These are phyloP conservation scores for Sander vitreus DNA, from an alignment of 2,113 vertebrate genomes.

Conservation along the genomic window DNA sequence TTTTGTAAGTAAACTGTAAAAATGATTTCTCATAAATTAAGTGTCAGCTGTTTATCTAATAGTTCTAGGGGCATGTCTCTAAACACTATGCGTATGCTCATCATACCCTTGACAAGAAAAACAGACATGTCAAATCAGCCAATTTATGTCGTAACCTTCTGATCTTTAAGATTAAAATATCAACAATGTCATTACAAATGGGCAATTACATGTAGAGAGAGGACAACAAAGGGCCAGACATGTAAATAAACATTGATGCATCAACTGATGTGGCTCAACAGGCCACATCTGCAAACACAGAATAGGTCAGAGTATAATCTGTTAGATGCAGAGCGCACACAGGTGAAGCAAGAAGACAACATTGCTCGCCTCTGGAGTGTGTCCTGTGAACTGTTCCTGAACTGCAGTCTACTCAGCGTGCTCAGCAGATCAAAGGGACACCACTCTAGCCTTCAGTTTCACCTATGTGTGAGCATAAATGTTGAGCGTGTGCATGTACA, in stretches of 20 bases:
- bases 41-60: constrained; percentile 16
- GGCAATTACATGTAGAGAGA: constrained; percentile 36
- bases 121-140: constrained; percentile 43
- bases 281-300: constrained; percentile 62
- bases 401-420: constrained; percentile 54
- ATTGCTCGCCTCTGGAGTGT: constrained; percentile 67
- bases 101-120: constrained; percentile 28
- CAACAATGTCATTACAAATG: constrained; percentile 51
- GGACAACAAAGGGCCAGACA: constrained; percentile 52
- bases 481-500: constrained; percentile 45
- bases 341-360: constrained; percentile 71
- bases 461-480: constrained; percentile 33
- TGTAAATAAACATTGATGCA: constrained; percentile 65
- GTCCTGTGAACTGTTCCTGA: constrained; percentile 80
- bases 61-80: constrained; percentile 9
- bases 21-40: constrained; percentile 1
- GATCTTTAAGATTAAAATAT: constrained; percentile 47
- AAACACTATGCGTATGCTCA: constrained; percentile 17
- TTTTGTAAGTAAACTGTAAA: not conserved
- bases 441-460: constrained; percentile 14
- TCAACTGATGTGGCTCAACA: constrained; percentile 57
- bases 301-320: constrained; percentile 51
- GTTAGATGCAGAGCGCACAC: constrained; percentile 52
- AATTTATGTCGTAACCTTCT: constrained; percentile 25
- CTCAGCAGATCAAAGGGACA: constrained; percentile 68